Evolutionary conservation across 2,797 vertebrate genomes (phyloP).

Genomic region (Masticophis lateralis): DNA sequence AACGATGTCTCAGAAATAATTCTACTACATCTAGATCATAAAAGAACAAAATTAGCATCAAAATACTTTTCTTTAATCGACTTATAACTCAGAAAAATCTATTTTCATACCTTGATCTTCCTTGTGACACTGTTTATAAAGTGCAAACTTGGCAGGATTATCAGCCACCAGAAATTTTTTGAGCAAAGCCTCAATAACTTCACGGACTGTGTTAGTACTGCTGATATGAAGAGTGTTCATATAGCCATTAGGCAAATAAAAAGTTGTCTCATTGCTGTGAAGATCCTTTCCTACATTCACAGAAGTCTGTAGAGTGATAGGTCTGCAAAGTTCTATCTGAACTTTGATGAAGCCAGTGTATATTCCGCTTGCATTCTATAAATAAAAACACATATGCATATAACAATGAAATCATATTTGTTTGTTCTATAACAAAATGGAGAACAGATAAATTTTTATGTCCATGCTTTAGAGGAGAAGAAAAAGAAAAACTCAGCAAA

Average conservation of each 20-base stretch:
- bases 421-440: background rate
- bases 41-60: background rate
- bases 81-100: background rate
- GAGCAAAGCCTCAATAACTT: conserved; percentile 93
- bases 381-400: background rate
- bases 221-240: conserved; percentile 93
- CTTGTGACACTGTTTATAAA: conserved; percentile 88
- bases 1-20: background rate
- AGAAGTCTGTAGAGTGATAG: conserved; percentile 80
- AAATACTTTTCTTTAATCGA: background rate
- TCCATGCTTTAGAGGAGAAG: background rate
- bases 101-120: conserved; percentile 88
- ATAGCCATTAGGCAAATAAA: conserved; percentile 81
- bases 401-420: background rate
- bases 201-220: conserved; percentile 88
- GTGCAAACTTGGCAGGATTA: conserved; percentile 94
- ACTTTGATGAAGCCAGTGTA: conserved; percentile 99
- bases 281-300: conserved; percentile 48
- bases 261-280: conserved; percentile 74
- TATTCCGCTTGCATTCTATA: conserved; percentile 78
- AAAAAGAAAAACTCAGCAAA: background rate
- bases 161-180: conserved; percentile 90
- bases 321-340: conserved; percentile 88
- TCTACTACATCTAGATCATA: background rate
- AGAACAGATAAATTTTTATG: background rate